phyloP scores from a whole-genome alignment of 2,797 vertebrate species.

The Meda fulgida region DNA sequence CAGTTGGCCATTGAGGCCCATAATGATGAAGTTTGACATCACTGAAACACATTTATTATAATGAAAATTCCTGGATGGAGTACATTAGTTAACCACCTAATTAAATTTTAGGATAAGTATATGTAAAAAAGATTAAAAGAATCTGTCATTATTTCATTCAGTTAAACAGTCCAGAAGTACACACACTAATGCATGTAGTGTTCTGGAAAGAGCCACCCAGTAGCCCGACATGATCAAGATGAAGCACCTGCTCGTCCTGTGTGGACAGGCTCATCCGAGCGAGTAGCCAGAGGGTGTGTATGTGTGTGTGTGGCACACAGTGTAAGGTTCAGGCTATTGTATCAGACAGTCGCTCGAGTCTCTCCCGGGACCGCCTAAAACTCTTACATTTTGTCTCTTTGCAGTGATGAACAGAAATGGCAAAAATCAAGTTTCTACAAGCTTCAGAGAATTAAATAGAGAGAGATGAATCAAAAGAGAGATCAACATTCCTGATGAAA shows the following conservation, averaged over 20 bases:
- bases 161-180: not conserved
- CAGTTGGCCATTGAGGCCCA: not conserved
- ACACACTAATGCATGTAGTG: slow-evolving; percentile 35
- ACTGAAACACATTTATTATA: not conserved
- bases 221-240: slow-evolving; percentile 10
- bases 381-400: not conserved
- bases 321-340: slow-evolving; percentile 29
- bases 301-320: slow-evolving; percentile 25
- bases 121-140: not conserved
- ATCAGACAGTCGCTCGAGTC: not conserved
- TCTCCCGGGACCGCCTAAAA: not conserved
- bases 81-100: not conserved
- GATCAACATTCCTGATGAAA: not conserved
- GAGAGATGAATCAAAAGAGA: not conserved
- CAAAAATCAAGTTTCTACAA: slow-evolving; percentile 12
- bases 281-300: slow-evolving; percentile 48
- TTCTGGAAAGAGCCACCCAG: slow-evolving; percentile 23
- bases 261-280: slow-evolving; percentile 54
- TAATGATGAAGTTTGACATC: not conserved
- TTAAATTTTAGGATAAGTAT: not conserved
- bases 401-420: not conserved
- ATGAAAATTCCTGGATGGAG: not conserved
- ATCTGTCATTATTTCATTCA: not conserved
- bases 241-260: slow-evolving; percentile 37
- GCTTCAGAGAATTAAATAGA: not conserved